Base-by-base conservation (phyloP, 2,113 vertebrate species). In the Lethenteron reissneri region DNA sequence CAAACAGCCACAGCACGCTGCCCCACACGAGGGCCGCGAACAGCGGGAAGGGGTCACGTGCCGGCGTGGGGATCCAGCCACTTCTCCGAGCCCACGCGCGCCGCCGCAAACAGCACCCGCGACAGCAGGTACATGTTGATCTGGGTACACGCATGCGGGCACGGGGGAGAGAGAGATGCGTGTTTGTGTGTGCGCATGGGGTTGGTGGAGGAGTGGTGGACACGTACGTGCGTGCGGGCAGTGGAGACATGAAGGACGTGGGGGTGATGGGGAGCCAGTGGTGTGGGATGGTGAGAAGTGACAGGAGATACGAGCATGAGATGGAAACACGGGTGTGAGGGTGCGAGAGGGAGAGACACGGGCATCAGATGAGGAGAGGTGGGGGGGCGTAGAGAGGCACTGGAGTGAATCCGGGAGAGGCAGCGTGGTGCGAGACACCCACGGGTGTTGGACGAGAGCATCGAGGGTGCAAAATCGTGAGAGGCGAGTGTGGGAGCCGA, bases 41-140 rank as follows among this genome's bases (percentile, higher is more conserved):
- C 2, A 89, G 62, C 0, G 88, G 89, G 76, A 89, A 97, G 0
- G 84, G 85, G 73, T 96, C 84, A 57, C 74, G 82, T 74, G 73
- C 87, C 4, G 86, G 84, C 72, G 85, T 79, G 0, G 89, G 84
- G 73, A 96, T 70, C 19, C 83, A 80, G 75, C 94, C 90, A n/a
- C 75, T 90, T 95, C 13, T 96, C 83, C 70, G 95, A 83, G 0
- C 84, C 88, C 79, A 99, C 81, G 0, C 88, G 87, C 41, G 86
- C 83, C 75, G 97, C 56, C 1, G 83, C 92, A 4, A 92, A 96
- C 60, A 97, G 82, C 77, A 85, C 79, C 0, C 94, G 83, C 14
- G 94, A 97, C 56, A 89, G 77, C 79, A 99, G 75, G 83, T 99
- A 97, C 94, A 96, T 96, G 75, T 83, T 83, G 80, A 99, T 89